phyloP scores from a whole-genome alignment of 2,113 vertebrate species.

The Eptesicus fuscus region DNA sequence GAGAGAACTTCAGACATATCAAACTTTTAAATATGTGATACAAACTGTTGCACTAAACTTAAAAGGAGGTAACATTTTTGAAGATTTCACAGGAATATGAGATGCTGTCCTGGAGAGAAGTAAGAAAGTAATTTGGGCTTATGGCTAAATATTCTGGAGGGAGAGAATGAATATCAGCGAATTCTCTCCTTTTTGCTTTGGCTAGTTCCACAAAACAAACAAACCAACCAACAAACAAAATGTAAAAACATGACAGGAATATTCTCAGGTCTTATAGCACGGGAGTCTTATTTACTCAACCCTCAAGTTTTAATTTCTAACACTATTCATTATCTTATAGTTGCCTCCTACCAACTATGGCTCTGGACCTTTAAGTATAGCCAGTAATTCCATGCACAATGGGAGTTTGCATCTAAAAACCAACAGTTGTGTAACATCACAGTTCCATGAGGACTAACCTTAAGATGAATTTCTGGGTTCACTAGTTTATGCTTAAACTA shows the following conservation, averaged over 20 bases:
- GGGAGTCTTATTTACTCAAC: background rate
- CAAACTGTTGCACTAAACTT: background rate
- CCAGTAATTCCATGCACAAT: background rate
- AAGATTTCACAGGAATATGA: background rate
- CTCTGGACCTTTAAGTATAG: background rate
- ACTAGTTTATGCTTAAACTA: background rate
- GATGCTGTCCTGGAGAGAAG: background rate
- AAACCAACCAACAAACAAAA: no score
- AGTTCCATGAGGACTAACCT: background rate
- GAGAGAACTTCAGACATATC: background rate
- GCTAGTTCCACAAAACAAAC: background rate
- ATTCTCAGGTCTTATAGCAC: background rate
- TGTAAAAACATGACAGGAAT: background rate
- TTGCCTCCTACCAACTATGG: background rate
- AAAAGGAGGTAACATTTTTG: background rate
- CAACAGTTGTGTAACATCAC: background rate
- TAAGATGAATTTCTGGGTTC: background rate
- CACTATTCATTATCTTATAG: background rate
- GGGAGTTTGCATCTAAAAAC: background rate
- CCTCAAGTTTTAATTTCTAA: background rate
- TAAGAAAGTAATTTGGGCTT: background rate
- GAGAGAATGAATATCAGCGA: background rate
- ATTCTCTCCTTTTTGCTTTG: background rate
- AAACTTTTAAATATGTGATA: background rate
- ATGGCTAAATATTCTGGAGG: background rate